Evolutionary conservation across 2,113 vertebrate genomes (phyloP).

Genomic region (Melierax canorus): DNA sequence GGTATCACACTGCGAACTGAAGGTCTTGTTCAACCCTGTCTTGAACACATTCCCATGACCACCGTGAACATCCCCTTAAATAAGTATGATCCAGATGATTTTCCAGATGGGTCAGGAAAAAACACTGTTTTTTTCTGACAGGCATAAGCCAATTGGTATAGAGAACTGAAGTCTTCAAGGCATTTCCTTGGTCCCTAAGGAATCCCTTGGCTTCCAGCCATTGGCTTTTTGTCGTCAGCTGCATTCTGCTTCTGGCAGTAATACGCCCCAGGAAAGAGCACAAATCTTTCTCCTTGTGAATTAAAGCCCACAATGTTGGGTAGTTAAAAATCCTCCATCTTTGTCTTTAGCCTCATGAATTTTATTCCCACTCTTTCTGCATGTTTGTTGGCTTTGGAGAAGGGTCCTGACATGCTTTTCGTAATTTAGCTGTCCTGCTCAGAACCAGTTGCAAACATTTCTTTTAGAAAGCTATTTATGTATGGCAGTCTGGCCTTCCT

Average conservation of each 20-base stretch:
- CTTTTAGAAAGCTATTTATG: background rate
- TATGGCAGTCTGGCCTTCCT: background rate
- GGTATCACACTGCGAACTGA: background rate
- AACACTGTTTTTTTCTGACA: background rate
- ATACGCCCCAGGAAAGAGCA: background rate
- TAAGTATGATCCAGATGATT: background rate
- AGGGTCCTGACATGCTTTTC: background rate
- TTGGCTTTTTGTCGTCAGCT: background rate
- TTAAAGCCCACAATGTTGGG: background rate
- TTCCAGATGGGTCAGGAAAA: background rate
- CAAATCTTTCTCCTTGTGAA: background rate
- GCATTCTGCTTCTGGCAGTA: background rate
- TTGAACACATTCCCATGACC: background rate
- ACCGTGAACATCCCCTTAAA: background rate
- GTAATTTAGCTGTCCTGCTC: background rate
- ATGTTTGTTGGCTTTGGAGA: background rate
- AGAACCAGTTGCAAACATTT: background rate
- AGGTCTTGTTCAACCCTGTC: background rate
- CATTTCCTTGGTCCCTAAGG: background rate
- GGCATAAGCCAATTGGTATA: background rate
- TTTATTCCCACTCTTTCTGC: background rate
- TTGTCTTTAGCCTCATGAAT: background rate
- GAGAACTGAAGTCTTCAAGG: background rate
- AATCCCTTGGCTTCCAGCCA: constrained; percentile 3
- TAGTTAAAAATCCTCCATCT: background rate